Evolutionary conservation across 2,888 invertebrate genomes (phyloP).

Genomic region (Caenorhabditis parvicauda): DNA sequence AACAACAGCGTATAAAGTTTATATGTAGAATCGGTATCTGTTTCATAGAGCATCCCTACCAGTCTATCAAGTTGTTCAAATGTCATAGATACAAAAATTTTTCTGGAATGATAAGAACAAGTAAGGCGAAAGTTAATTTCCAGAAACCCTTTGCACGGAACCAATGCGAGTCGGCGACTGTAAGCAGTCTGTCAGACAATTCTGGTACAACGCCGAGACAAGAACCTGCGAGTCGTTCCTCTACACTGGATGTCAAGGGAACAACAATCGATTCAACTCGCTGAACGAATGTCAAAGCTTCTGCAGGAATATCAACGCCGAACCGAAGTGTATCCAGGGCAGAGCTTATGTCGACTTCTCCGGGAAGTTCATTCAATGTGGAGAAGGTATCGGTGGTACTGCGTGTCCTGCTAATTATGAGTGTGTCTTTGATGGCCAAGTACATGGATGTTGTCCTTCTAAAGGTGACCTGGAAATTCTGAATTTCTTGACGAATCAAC

Average conservation of each 20-base stretch:
- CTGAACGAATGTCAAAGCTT: slow-evolving; percentile 46
- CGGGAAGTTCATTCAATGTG: slow-evolving; percentile 41
- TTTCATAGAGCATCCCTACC: too few species aligned
- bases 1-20: too few species aligned
- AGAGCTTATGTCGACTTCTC: slow-evolving; percentile 40
- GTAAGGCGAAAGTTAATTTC: slow-evolving; percentile 7
- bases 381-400: slow-evolving; percentile 28
- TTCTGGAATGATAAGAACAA: too few species aligned
- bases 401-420: slow-evolving; percentile 49
- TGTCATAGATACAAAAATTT: not conserved
- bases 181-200: slow-evolving; percentile 43
- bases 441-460: slow-evolving; percentile 49
- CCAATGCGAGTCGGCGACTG: slow-evolving; percentile 45
- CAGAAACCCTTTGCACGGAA: slow-evolving; percentile 47
- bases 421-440: slow-evolving; percentile 44
- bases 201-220: slow-evolving; percentile 46
- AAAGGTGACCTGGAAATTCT: slow-evolving; percentile 26
- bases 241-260: slow-evolving; percentile 47
- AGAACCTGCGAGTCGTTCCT: slow-evolving; percentile 37
- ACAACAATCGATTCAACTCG: slow-evolving; percentile 45
- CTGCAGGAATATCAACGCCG: slow-evolving; percentile 45
- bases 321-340: slow-evolving; percentile 43
- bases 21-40: too few species aligned
- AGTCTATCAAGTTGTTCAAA: too few species aligned
- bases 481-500: not conserved